Percentiles rank a stretch among this genome's conserved stretches.
Conservation (phyloP, 2,888 invertebrate species). For the Octonoba sinensis region DNA sequence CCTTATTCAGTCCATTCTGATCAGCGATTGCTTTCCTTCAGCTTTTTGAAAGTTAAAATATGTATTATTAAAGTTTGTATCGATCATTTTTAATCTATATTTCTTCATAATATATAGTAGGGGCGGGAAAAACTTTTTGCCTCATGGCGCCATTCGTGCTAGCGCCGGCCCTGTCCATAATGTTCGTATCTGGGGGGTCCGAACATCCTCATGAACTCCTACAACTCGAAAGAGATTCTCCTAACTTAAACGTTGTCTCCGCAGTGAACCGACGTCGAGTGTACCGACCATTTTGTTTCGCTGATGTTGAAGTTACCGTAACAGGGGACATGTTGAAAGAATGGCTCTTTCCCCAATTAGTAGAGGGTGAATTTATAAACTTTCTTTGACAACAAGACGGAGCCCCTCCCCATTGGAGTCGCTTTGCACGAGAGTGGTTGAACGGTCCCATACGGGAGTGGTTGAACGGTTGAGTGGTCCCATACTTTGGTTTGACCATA, state of each 20-base stretch:
- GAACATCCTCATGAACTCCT: conserved; percentile 5
- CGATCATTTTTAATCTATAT: too few species aligned
- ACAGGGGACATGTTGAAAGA: background rate
- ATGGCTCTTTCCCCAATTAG: conserved; percentile 5
- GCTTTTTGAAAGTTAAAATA: too few species aligned
- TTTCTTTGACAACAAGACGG: background rate
- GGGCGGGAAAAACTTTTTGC: too few species aligned
- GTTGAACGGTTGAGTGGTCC: too few species aligned
- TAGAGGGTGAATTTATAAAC: background rate
- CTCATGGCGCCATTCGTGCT: too few species aligned
- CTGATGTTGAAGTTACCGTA: background rate
- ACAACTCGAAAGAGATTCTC: background rate
- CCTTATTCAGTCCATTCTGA: too few species aligned
- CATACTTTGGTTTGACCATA: too few species aligned
- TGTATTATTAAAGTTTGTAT: too few species aligned
- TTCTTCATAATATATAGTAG: too few species aligned
- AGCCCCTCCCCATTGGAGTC: background rate
- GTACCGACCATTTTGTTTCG: conserved; percentile 1
- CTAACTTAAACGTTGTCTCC: background rate
- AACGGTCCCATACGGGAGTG: too few species aligned
- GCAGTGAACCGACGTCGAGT: background rate
- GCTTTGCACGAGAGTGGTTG: background rate
- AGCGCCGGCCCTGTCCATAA: too few species aligned
- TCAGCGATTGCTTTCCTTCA: too few species aligned
- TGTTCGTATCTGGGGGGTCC: conserved; percentile 10